Percentiles rank a stretch among this genome's conserved stretches.
These are phyloP conservation scores for Perca flavescens DNA, from an alignment of 2,113 vertebrate species.

Conservation along the genomic window DNA sequence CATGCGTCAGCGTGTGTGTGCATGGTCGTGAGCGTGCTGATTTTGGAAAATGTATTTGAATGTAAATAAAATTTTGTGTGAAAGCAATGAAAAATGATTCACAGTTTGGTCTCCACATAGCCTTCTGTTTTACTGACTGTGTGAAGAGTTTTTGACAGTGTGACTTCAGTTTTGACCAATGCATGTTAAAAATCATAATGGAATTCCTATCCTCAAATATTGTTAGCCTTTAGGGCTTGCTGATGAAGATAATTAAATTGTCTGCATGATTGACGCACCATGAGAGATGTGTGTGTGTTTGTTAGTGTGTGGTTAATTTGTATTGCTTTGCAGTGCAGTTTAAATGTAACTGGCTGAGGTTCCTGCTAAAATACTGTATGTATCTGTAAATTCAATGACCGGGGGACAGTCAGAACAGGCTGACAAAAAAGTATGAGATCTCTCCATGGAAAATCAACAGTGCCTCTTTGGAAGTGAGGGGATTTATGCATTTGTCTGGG, in stretches of 20 bases:
- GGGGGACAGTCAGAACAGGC: not conserved
- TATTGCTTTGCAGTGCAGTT: not conserved
- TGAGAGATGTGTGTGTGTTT: slow-evolving; percentile 1
- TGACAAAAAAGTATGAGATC: slow-evolving; percentile 10
- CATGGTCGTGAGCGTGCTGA: not conserved
- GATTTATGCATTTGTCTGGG: slow-evolving; percentile 16
- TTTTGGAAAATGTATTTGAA: no score
- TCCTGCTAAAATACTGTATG: slow-evolving; percentile 9
- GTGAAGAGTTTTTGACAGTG: no score
- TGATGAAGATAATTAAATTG: slow-evolving; percentile 46
- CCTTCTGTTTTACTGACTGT: no score
- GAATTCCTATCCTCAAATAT: not conserved
- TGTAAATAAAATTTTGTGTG: no score
- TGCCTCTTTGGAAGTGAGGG: slow-evolving; percentile 20
- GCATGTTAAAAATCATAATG: not conserved
- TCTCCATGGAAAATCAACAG: not conserved
- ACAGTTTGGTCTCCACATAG: no score
- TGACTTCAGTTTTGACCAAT: no score
- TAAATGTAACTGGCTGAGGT: not conserved
- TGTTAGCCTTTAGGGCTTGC: not conserved
- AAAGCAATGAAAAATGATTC: no score
- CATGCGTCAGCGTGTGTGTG: not conserved
- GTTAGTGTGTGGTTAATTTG: not conserved
- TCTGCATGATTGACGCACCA: slow-evolving; percentile 32
- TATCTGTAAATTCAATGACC: slow-evolving; percentile 13